Percentiles rank a stretch among this genome's conserved stretches.
Conservation (phyloP, 2,113 vertebrate species). For the Catharus minimus region DNA sequence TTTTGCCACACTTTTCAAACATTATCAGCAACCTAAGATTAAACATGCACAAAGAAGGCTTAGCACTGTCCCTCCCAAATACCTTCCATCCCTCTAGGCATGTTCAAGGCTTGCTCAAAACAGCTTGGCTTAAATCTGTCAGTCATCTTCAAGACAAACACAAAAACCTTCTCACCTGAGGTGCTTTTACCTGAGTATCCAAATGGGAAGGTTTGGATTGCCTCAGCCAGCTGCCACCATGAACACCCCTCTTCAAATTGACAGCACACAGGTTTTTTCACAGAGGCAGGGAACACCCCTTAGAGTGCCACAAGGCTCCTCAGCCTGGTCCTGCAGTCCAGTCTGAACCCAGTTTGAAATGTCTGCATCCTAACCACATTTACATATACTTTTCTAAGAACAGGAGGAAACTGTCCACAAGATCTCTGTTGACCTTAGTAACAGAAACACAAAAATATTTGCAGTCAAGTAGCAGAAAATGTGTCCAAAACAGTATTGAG, state of each 20-base stretch:
- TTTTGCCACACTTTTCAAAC: neutral
- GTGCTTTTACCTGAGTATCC: neutral
- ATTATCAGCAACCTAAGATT: neutral
- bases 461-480: conserved; percentile 19
- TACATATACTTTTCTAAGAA: neutral
- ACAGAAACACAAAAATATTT: conserved; percentile 53
- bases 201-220: neutral
- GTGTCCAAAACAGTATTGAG: conserved; percentile 15
- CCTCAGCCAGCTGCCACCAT: neutral
- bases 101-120: conserved; percentile 30
- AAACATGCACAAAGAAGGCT: neutral
- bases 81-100: conserved; percentile 16
- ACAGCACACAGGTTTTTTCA: neutral
- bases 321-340: neutral
- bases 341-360: neutral
- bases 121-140: neutral
- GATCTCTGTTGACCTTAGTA: conserved; percentile 49
- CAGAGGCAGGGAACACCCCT: neutral
- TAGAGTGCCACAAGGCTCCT: neutral
- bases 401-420: conserved; percentile 47
- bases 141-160: conserved; percentile 24
- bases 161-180: neutral
- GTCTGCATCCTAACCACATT: neutral
- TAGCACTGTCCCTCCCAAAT: conserved; percentile 36
- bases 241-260: neutral